Percentiles rank a stretch among this genome's conserved stretches.
phyloP scores from a whole-genome alignment of 1,140 invertebrate genomes.

The Brachionus rotundiformis region DNA sequence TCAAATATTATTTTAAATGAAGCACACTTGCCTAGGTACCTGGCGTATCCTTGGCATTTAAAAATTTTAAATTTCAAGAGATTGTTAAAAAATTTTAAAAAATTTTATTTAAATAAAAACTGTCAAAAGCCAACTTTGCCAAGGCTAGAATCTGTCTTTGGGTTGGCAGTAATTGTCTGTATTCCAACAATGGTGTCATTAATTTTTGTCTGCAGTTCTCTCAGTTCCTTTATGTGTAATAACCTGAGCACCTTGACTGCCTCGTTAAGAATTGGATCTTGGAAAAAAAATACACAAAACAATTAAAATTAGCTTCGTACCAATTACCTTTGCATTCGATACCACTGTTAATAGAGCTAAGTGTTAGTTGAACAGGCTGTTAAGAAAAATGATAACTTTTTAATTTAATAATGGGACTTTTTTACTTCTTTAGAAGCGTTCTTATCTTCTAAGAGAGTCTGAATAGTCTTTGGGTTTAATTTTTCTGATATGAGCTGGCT shows the following conservation, averaged over 20 bases:
- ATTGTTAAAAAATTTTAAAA: no score
- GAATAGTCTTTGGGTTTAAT: constrained; percentile 26
- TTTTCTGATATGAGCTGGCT: constrained; percentile 31
- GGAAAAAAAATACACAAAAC: not conserved
- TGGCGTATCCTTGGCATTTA: not conserved
- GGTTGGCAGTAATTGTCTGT: constrained; percentile 89
- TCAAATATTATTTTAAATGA: not conserved
- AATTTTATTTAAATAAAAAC: no score
- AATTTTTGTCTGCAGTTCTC: constrained; percentile 87
- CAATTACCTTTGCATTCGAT: not conserved
- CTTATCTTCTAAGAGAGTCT: not conserved
- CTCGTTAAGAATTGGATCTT: constrained; percentile 70
- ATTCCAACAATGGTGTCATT: constrained; percentile 89
- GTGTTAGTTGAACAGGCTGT: not conserved
- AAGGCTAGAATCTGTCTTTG: constrained; percentile 89
- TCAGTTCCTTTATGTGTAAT: constrained; percentile 84
- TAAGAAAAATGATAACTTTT: no score
- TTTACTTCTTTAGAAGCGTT: constrained; percentile 29
- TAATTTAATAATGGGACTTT: no score
- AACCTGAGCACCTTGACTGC: constrained; percentile 78
- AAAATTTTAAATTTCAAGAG: no score
- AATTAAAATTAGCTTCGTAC: not conserved
- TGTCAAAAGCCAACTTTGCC: constrained; percentile 80
- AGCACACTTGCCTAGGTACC: not conserved
- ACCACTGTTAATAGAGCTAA: not conserved